A percentile compares a stretch with the other conserved stretches of the same genome.
Evolutionary conservation across 2,113 vertebrate genomes (phyloP).

Genomic region (Xerus inauris): DNA sequence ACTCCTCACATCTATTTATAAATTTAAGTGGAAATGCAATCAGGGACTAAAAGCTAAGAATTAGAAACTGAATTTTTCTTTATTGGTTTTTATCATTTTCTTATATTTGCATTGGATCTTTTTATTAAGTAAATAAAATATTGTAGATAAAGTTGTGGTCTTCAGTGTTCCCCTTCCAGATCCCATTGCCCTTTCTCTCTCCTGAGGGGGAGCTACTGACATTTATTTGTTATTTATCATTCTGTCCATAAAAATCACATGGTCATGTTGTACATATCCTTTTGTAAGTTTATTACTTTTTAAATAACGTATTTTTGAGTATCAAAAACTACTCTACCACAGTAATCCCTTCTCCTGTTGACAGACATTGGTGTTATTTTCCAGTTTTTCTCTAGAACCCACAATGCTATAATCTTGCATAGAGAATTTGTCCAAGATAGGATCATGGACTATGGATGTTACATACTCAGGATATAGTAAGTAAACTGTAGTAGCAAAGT

Average conservation of each 20-base stretch:
- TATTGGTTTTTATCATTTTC: background rate
- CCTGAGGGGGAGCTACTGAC: background rate
- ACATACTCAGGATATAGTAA: background rate
- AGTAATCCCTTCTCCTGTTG: background rate
- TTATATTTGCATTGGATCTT: background rate
- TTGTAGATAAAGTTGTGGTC: background rate
- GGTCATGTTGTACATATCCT: background rate
- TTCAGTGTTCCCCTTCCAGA: background rate
- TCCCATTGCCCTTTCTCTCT: background rate
- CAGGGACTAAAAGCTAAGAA: background rate
- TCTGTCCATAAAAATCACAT: background rate
- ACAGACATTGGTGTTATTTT: background rate
- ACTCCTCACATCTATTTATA: background rate
- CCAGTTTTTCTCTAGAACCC: background rate
- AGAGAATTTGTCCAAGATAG: background rate
- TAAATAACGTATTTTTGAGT: slow-evolving; percentile 1
- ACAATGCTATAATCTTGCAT: background rate
- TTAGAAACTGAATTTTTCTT: background rate
- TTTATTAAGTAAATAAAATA: background rate
- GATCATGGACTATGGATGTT: background rate
- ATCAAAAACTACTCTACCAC: too few species aligned
- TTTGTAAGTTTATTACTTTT: background rate
- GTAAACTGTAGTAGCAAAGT: background rate
- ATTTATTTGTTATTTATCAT: background rate
- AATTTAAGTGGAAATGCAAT: background rate